Evolutionary conservation across 2,888 invertebrate species (phyloP).

Genomic region (Athalia rosae): DNA sequence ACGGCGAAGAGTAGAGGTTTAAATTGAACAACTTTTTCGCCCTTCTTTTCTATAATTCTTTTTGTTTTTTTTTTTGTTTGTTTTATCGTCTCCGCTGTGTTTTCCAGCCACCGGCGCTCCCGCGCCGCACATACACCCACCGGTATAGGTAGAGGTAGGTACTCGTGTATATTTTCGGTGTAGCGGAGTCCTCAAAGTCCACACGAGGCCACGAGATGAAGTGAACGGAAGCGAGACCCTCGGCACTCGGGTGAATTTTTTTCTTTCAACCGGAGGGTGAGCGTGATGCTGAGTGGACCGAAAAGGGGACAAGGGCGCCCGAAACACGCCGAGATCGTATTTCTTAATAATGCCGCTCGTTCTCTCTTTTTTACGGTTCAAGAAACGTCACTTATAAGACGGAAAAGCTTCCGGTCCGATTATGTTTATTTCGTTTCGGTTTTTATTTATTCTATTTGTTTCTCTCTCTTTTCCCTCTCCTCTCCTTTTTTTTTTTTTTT

Average conservation of each 20-base stretch:
- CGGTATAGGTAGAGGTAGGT: too few species aligned
- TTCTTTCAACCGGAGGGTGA: conserved; percentile 18
- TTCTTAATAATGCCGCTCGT: conserved; percentile 38
- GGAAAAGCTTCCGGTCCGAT: conserved; percentile 31
- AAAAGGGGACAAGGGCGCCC: conserved; percentile 33
- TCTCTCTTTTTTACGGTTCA: conserved; percentile 18
- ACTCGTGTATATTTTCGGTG: background rate
- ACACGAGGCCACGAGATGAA: conserved; percentile 9
- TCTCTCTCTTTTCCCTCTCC: background rate
- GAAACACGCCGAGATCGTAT: conserved; percentile 23
- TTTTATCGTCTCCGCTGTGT: too few species aligned
- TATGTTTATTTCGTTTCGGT: conserved; percentile 28
- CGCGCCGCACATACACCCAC: background rate
- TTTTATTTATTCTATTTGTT: background rate
- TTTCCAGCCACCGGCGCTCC: too few species aligned
- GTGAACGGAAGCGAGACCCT: conserved; percentile 10
- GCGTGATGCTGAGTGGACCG: conserved; percentile 35
- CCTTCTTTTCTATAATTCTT: background rate
- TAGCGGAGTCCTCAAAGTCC: conserved; percentile 1
- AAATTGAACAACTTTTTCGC: background rate
- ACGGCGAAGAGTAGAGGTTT: too few species aligned
- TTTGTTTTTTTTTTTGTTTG: too few species aligned
- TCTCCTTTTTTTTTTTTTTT: too few species aligned
- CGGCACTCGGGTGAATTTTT: conserved; percentile 27
- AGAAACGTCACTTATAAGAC: conserved; percentile 16